Conservation (phyloP, 2,797 vertebrate species). For the Hydrocynus forskahlii region DNA sequence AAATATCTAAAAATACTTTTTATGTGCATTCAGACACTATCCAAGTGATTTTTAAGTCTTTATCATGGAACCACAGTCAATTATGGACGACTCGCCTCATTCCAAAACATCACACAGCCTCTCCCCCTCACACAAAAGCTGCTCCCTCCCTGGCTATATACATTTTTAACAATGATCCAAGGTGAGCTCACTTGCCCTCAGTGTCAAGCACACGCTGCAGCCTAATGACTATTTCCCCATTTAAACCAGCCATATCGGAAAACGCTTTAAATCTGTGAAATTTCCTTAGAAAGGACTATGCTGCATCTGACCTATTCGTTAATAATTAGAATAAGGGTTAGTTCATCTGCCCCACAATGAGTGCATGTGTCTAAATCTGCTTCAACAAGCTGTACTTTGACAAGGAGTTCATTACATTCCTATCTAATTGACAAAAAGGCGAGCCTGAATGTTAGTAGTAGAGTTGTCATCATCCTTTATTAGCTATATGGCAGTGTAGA, state of each 20-base stretch:
- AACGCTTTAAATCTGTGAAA: background rate
- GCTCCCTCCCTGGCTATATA: conserved; percentile 61
- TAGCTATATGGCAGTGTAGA: conserved; percentile 31
- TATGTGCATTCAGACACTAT: too few species aligned
- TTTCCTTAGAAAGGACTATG: background rate
- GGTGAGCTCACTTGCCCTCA: conserved; percentile 22
- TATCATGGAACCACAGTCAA: background rate
- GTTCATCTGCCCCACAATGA: conserved; percentile 3
- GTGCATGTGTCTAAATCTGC: background rate
- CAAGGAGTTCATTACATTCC: conserved; percentile 8
- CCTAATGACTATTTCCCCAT: background rate
- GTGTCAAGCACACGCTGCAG: conserved; percentile 22
- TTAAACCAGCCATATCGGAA: background rate
- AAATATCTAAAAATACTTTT: background rate
- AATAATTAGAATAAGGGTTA: background rate
- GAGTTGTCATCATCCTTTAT: conserved; percentile 39
- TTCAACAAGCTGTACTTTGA: conserved; percentile 11
- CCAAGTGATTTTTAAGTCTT: background rate
- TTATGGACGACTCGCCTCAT: conserved; percentile 58
- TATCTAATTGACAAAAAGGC: conserved; percentile 22
- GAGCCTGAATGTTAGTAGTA: conserved; percentile 3
- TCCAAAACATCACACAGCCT: conserved; percentile 54
- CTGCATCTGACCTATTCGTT: background rate
- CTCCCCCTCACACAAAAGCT: conserved; percentile 33
- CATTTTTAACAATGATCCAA: conserved; percentile 47